Evolutionary conservation across 2,888 invertebrate genomes (phyloP).

Genomic region (Conomelus anceps): DNA sequence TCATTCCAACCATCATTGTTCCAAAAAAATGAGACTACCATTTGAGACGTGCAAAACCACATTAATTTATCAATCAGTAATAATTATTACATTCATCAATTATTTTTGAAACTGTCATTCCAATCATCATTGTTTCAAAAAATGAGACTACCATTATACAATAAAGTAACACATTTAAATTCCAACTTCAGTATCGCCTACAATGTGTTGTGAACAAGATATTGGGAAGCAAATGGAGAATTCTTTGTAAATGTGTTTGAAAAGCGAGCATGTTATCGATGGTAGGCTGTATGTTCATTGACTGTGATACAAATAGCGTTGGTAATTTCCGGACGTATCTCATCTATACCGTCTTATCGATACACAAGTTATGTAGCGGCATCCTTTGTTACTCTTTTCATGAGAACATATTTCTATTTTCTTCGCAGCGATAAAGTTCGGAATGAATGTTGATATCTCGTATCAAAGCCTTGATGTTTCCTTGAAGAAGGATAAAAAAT

Average conservation of each 20-base stretch:
- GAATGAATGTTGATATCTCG: background rate
- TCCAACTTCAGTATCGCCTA: background rate
- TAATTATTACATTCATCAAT: too few relatives aligned
- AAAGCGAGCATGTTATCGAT: background rate
- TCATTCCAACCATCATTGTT: too few relatives aligned
- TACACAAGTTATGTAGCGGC: background rate
- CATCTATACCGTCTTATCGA: background rate
- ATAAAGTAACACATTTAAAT: too few relatives aligned
- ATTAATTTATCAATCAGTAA: too few relatives aligned
- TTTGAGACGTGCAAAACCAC: too few relatives aligned
- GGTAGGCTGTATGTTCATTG: background rate
- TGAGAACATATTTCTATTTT: background rate
- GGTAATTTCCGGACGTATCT: constrained; percentile 4
- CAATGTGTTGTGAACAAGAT: background rate
- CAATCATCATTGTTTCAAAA: too few relatives aligned
- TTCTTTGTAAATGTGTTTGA: background rate
- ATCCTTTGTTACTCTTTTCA: background rate
- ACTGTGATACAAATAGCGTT: background rate
- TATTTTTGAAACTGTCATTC: too few relatives aligned
- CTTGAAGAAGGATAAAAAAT: background rate
- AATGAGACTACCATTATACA: too few relatives aligned
- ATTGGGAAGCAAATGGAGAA: background rate
- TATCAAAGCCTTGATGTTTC: background rate
- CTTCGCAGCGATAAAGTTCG: background rate
- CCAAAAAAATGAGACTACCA: too few relatives aligned